Base-by-base conservation (phyloP, 2,113 vertebrate species). In the Rhea americana region DNA sequence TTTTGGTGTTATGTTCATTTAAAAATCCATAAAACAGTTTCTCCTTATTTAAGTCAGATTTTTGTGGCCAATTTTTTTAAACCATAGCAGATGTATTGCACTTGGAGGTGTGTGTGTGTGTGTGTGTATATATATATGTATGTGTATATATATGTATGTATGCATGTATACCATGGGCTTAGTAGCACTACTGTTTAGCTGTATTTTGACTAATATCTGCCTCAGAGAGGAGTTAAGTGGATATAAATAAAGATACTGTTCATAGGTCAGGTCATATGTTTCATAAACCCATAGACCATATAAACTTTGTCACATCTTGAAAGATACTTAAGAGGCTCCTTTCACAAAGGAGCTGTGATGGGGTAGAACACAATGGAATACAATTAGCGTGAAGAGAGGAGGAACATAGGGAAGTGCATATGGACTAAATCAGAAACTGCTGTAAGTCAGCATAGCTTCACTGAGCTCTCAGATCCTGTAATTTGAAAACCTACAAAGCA, bases 281-380 rank as follows among this genome's bases (percentile, higher is more conserved):
- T 94, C 84, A 25, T 67, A 62, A 70, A 91, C 26, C 32, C 35
- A 0, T 5, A 66, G 39, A 5, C 28, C 25, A 1, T 12, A 1
- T 45, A n/a, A 47, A 78, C 45, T 51, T 75, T 47, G 62, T 87
- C 74, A 13, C 71, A 21, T 35, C 83, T 62, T 24, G 35, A 13
- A 13, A 48, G 74, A 21, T 22, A 3, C 0, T 1, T 19, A 7
- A 3, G 14, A 0, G 0, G 18, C 22, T 21, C 66, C 39, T 37
- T 17, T 24, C 9, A 20, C 9, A 3, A 41, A 47, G 28, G 72
- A 43, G 58, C 74, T 37, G 85, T 14, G 2, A 70, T 1, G 66
- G 51, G 3, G 6, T 2, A 10, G 85, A 14, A 35, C 26, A 43
- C 28, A 3, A 0, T 55, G 53, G 53, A 8, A 28, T 4, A 3